A percentile compares a stretch with the other conserved stretches of the same genome.
Evolutionary conservation across 2,888 invertebrate species (phyloP).

Genomic region (Julus scandinavius): DNA sequence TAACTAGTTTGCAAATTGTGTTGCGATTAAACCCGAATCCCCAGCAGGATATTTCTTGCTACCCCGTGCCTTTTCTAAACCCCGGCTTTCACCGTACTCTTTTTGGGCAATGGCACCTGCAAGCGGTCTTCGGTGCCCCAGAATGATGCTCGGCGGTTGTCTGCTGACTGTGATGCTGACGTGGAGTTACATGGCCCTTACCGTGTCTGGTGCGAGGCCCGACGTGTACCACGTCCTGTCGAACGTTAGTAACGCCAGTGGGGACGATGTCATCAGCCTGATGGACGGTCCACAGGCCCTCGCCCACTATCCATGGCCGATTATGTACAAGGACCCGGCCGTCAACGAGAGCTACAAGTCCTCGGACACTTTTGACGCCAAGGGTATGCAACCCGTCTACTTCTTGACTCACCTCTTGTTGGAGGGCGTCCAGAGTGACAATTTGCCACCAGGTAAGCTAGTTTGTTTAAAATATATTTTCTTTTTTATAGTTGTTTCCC

Average conservation of each 20-base stretch:
- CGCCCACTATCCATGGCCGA: slow-evolving; percentile 48
- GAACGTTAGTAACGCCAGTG: not conserved
- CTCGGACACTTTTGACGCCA: slow-evolving; percentile 55
- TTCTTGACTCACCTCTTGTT: slow-evolving; percentile 55
- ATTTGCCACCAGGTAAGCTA: slow-evolving; percentile 54
- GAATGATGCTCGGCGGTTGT: not conserved
- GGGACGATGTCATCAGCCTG: not conserved
- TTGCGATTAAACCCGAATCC: not conserved
- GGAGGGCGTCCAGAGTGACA: slow-evolving; percentile 54
- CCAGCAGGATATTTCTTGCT: not conserved
- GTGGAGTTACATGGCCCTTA: not conserved
- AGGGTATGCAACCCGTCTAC: slow-evolving; percentile 56
- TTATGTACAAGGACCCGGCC: slow-evolving; percentile 50
- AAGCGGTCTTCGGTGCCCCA: not conserved
- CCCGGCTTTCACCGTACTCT: not conserved
- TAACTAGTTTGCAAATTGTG: not conserved
- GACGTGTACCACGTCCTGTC: not conserved
- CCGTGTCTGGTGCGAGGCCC: not conserved
- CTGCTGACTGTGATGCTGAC: not conserved
- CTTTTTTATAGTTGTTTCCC: no score
- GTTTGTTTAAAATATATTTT: no score
- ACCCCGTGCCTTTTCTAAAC: not conserved
- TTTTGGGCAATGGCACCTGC: not conserved
- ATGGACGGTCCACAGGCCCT: not conserved
- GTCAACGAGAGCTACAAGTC: slow-evolving; percentile 35